Evolutionary conservation across 2,888 invertebrate genomes (phyloP), one percentile per base, ranked within the genome.

Genomic region (Hydriomena furcata): DNA sequence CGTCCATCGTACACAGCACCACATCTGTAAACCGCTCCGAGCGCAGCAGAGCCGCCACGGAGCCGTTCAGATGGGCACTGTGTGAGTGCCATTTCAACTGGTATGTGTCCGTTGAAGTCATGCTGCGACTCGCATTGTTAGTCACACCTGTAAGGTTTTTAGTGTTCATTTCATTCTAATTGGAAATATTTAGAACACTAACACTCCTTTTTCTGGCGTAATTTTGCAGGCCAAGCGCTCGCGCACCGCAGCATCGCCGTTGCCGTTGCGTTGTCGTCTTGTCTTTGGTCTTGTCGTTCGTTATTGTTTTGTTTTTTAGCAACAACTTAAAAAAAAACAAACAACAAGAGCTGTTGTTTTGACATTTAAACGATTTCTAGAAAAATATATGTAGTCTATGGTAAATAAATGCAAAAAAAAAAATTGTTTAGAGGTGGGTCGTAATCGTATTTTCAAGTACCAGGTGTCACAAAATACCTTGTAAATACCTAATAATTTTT

Each of bases 71-170:
- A 85, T 96, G 95, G 21, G 94, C 93, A 68, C 94, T 93, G 90
- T 95, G 96, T 61, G 96, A 96, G 82, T 96, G 95, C 96, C 96
- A 96, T 91, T 96, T 96, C 43, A 96, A 91, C 83, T 96, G 96
- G 82, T 96, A 96, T 68, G 96, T 96, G 82, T 96, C 96, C 68
- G 92, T 91, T 54, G 91, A 86, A 64, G 89, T 91, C 85, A 91
- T 90, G 63, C 62, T 76, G 41, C 36, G 43, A 52, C 43, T 49
- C 57, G 65, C 62, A 61, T 55, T 56, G 56, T 58, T n/a, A 52
- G 52, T 12, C 20, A 2, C 8, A 65, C 60, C 63, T 61, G 48
- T 13, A 7, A 4, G 34, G 10, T 36, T 36, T 23, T 13, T 2
- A 28, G 28, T 17, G 21, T 23, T 34, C 8, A 40, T 40, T 27